A percentile compares a stretch with the other conserved stretches of the same genome.
Conservation (phyloP, 2,113 vertebrate genomes). For the Nipponia nippon region DNA sequence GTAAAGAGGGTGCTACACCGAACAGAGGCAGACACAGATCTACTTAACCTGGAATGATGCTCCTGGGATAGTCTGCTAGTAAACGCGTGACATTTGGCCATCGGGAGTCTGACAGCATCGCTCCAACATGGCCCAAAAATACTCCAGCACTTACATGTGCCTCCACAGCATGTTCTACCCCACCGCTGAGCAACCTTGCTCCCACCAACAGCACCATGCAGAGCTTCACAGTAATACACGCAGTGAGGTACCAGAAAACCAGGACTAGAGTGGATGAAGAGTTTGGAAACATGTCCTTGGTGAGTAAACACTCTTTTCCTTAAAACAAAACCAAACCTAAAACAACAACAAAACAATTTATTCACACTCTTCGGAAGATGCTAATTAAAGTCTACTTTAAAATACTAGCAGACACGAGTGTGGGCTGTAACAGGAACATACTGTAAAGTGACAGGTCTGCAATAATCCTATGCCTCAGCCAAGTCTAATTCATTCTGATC, state of each 20-base stretch:
- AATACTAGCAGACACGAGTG: constrained; percentile 62
- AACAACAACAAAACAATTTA: constrained; percentile 60
- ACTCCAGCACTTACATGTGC: background rate
- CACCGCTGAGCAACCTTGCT: background rate
- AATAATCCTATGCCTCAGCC: constrained; percentile 49
- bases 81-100: background rate
- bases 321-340: constrained; percentile 44
- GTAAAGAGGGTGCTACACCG: background rate
- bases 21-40: background rate
- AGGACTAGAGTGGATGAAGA: background rate
- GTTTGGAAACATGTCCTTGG: constrained; percentile 27
- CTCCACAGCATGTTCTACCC: accelerated
- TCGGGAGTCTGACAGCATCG: background rate
- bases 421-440: constrained; percentile 65
- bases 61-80: background rate
- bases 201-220: background rate
- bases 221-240: background rate
- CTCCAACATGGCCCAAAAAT: background rate
- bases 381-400: constrained; percentile 60
- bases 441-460: constrained; percentile 68
- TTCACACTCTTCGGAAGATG: constrained; percentile 41
- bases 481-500: constrained; percentile 38
- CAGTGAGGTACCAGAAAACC: background rate
- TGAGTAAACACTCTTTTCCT: constrained; percentile 26
- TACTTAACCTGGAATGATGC: background rate